Conservation (phyloP, 2,113 vertebrate genomes). For the Acanthochromis polyacanthus region DNA sequence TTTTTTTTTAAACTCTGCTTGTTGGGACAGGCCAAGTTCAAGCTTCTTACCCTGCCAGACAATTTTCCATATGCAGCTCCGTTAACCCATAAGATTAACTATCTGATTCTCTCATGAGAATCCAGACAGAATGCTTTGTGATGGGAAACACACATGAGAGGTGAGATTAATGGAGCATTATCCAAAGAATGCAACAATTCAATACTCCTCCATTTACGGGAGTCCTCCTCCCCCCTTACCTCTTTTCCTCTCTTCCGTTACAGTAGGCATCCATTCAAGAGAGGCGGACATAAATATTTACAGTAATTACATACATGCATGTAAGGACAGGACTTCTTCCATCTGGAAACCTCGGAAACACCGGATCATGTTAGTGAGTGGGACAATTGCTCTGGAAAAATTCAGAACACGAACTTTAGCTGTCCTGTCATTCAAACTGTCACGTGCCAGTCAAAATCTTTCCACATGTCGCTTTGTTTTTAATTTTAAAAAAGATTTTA, state of each 20-base stretch:
- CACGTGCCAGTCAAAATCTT: background rate
- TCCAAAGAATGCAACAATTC: constrained; percentile 56
- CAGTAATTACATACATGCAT: constrained; percentile 68
- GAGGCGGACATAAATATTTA: constrained; percentile 71
- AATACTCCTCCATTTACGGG: constrained; percentile 37
- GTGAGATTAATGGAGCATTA: constrained; percentile 72
- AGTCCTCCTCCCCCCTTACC: background rate
- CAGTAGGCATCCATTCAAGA: constrained; percentile 52
- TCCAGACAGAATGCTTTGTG: constrained; percentile 58
- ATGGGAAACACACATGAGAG: constrained; percentile 71
- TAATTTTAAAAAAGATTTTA: background rate
- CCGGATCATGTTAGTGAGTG: constrained; percentile 10
- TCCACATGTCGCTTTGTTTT: background rate
- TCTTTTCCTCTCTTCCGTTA: constrained; percentile 50
- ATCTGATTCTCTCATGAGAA: constrained; percentile 62
- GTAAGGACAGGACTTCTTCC: constrained; percentile 45
- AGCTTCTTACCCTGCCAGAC: constrained; percentile 38
- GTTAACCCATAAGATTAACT: constrained; percentile 67
- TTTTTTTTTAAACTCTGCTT: constrained; percentile 35
- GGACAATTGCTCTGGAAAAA: constrained; percentile 8
- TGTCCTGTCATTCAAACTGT: background rate
- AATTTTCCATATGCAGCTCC: constrained; percentile 69
- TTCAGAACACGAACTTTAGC: background rate
- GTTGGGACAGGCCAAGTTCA: constrained; percentile 45
- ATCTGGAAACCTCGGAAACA: constrained; percentile 26